Base-by-base conservation (phyloP, 1,140 invertebrate genomes). In the Cheumatopsyche charites region DNA sequence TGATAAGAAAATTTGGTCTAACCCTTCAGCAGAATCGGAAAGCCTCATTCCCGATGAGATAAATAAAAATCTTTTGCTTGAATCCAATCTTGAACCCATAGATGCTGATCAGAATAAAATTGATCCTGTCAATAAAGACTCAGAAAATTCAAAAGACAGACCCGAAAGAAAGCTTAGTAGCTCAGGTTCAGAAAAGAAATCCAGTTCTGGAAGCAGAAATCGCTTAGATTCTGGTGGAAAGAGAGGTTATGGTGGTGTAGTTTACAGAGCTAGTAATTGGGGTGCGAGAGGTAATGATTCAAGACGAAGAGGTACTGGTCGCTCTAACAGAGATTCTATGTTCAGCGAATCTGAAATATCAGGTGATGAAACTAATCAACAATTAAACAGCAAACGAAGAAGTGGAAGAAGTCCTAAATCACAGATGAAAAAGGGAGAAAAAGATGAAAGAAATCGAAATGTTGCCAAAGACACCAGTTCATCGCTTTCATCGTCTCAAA, bases 281-380 rank as follows among this genome's bases (percentile, higher is more conserved):
- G 82, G 81, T 6, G 82, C 82, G 74, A 83, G 77, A 4, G 82
- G 83, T 67, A 81, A 79, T 6, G 80, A 81, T 43, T 52, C 79
- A 4, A 79, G 82, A n/a, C 79, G 82, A 23, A 82, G 81, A 75
- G 82, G 83, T 62, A 76, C 80, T 26, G 80, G 82, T 63, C 82
- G 72, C 15, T 70, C 71, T 17, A 75, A 75, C 45, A 62, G 75
- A 23, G 75, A 76, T 21, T 70, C 70, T 17, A 63, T 73, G 47
- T 76, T 73, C 58, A 76, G 75, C 0, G 88, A 89, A 75, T 88
- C 87, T 9, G 88, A 89, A 70, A 83, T 83, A 2, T 88, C 87
- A 47, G 85, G 83, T 0, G 88, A 89, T 47, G 88, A 87, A 62
- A 15, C 17, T 6, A 55, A 55, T 36, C 78, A 86, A 41, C 84